These are phyloP conservation scores for Drosophila novamexicana DNA, from an alignment of 1,140 invertebrate genomes.

Conservation along the genomic window DNA sequence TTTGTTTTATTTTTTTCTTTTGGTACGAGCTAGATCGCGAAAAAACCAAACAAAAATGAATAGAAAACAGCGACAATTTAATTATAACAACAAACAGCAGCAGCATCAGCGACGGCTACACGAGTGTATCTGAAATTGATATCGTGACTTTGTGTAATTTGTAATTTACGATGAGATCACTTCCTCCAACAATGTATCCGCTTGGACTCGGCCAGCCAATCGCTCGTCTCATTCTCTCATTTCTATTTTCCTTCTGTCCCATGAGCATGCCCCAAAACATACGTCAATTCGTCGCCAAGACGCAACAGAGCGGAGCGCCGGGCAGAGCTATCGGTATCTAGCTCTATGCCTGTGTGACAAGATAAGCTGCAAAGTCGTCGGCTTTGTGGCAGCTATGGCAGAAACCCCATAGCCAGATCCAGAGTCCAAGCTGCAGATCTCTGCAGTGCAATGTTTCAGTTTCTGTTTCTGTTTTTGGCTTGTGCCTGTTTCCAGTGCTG, in stretches of 20 bases:
- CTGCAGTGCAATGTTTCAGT: conserved; percentile 19
- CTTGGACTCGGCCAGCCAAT: conserved; percentile 21
- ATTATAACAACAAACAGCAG: conserved; percentile 58
- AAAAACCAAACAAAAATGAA: conserved; percentile 50
- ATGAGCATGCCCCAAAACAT: conserved; percentile 49
- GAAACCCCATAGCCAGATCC: background rate
- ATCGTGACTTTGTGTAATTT: conserved; percentile 83
- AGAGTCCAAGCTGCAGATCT: conserved; percentile 13
- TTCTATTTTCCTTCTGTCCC: conserved; percentile 53
- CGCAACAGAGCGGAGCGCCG: conserved; percentile 13
- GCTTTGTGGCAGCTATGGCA: background rate
- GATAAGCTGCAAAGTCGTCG: conserved; percentile 51
- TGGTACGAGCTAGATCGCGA: conserved; percentile 30
- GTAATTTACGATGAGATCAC: conserved; percentile 83
- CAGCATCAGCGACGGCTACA: conserved; percentile 55
- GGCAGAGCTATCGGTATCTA: conserved; percentile 7
- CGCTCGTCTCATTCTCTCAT: conserved; percentile 46
- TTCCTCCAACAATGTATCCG: conserved; percentile 74
- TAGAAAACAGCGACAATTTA: conserved; percentile 54
- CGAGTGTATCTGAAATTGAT: conserved; percentile 79
- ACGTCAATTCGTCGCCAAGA: conserved; percentile 66
- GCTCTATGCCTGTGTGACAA: conserved; percentile 52
- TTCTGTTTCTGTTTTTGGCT: conserved; percentile 54
- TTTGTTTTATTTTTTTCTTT: conserved; percentile 40
- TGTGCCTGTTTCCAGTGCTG: conserved; percentile 43